Evolutionary conservation across 2,888 invertebrate species (phyloP), one percentile per base, ranked within the genome.

Genomic region (Agrochola litura): DNA sequence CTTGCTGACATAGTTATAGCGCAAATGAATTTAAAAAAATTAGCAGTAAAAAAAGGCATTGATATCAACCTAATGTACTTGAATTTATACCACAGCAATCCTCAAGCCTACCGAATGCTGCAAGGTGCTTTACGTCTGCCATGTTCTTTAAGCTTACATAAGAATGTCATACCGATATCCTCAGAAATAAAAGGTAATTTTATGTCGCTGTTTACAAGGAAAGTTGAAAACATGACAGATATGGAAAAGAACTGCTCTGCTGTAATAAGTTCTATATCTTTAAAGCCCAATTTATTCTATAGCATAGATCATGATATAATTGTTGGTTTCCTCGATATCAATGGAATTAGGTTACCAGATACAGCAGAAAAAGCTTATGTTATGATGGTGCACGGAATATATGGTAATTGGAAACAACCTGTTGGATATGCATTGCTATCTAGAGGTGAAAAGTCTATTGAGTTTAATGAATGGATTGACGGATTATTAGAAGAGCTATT

Each of bases 271-370:
- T 46, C 77, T 6, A 88, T 87, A 64, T 73, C 64, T 46, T 63
- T 91, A 52, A 89, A 89, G 46, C 64, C 80, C 22, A 85, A 85
- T 68, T 61, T 91, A 19, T 88, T 81, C 64, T 90, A 87, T 71
- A 74, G 85, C 54, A 74, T 86, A 6, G 84, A 64, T n/a, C 63
- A 88, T 65, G 89, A 90, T 61, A 81, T 80, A 74, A 85, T 91
- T 46, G 68, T 81, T 37, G 91, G 91, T 14, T 89, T 90, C 52
- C 88, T 88, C 52, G 90, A 91, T 30, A 73, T 90, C 10, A 75
- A 89, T 43, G 88, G 87, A 30, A 25, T 84, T 0, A 87, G 85
- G 71, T 65, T 82, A 9, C 56, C 84, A 49, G 73, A 81, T 43
- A 83, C 84, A 9, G 89, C 90, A 14, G 84, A 83, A 71, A 61